phyloP scores from a whole-genome alignment of 2,797 vertebrate species.

The Rhynchonycteris naso region DNA sequence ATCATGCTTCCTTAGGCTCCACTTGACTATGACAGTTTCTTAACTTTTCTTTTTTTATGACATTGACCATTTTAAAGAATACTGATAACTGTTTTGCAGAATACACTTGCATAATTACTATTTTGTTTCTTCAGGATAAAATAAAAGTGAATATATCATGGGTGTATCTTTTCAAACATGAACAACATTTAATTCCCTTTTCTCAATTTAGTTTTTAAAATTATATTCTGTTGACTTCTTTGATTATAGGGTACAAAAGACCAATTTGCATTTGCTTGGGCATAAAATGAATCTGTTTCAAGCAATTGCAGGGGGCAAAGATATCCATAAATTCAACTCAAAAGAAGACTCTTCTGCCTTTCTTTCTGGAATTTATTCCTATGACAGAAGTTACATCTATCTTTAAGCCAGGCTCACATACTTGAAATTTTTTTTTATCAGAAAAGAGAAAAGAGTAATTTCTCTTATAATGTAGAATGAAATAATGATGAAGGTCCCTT shows the following conservation, averaged over 20 bases:
- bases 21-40: not conserved
- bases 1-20: not conserved
- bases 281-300: not conserved
- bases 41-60: not conserved
- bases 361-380: not conserved
- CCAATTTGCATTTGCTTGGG: not conserved
- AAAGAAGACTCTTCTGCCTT: not conserved
- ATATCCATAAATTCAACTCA: not conserved
- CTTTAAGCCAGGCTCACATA: not conserved
- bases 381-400: not conserved
- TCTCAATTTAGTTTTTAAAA: not conserved
- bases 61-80: not conserved
- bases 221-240: not conserved
- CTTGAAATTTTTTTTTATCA: not conserved
- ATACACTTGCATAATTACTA: not conserved
- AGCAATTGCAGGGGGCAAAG: not conserved
- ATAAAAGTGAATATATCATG: not conserved
- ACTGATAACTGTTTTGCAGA: not conserved
- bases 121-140: not conserved
- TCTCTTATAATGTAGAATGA: not conserved
- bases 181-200: not conserved
- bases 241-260: not conserved
- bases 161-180: not conserved
- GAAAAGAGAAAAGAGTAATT: not conserved
- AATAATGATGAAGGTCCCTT: not conserved